These are phyloP conservation scores for Boloria selene DNA, from an alignment of 2,888 invertebrate species.

Conservation along the genomic window DNA sequence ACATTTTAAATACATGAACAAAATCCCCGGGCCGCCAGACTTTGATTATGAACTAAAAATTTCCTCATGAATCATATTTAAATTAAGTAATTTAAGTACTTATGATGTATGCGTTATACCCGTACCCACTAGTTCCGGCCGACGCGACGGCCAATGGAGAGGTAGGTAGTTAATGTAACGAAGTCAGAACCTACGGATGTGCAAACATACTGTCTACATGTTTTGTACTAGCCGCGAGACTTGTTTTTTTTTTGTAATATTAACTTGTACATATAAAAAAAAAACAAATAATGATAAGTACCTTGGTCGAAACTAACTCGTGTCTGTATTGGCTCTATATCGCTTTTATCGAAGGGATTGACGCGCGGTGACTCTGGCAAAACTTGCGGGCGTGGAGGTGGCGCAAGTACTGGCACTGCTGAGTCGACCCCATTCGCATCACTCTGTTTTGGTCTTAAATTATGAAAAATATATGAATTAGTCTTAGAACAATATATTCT, in stretches of 20 bases:
- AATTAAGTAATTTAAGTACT: no score
- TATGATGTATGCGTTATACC: no score
- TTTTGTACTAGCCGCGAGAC: no score
- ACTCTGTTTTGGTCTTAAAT: conserved; percentile 80
- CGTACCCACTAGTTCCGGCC: no score
- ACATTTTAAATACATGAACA: no score
- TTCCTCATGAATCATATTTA: no score
- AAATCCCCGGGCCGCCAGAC: no score
- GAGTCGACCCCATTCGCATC: conserved; percentile 50
- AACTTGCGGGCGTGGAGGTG: conserved; percentile 84
- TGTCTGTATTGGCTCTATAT: conserved; percentile 62
- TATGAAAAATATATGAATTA: conserved; percentile 24
- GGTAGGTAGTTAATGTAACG: no score
- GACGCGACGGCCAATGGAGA: no score
- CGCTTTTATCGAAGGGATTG: conserved; percentile 89
- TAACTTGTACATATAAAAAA: background rate
- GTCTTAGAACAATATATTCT: background rate
- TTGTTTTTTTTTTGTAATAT: background rate
- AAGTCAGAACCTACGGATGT: no score
- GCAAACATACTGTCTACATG: no score
- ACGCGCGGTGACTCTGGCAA: conserved; percentile 84
- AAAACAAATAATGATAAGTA: conserved; percentile 8
- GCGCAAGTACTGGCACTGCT: conserved; percentile 88
- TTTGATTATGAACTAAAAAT: no score
- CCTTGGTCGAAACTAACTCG: conserved; percentile 37